phyloP scores from a whole-genome alignment of 92 coral and sea anemone species.

The Epizoanthus fatuus region DNA sequence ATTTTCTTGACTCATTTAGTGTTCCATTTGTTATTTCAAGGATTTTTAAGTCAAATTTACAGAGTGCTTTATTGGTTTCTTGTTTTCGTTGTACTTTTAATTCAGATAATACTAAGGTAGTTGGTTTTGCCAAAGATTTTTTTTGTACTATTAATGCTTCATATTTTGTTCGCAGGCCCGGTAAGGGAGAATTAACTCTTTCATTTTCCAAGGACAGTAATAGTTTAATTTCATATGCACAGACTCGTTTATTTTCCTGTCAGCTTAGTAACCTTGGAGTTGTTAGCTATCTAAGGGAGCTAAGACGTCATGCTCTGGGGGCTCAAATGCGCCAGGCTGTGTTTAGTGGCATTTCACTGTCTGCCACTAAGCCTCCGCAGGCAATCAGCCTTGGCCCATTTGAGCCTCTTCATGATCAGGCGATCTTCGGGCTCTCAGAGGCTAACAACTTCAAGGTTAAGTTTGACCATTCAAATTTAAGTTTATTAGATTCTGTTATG shows the following conservation, averaged over 20 bases:
- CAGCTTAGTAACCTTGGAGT: not conserved
- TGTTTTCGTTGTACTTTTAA: constrained; percentile 20
- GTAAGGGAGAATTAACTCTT: constrained; percentile 4
- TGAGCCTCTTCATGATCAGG: too few species aligned
- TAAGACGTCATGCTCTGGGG: too few species aligned
- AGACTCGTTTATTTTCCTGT: not conserved
- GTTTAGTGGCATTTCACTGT: too few species aligned
- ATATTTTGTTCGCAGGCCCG: constrained; percentile 3
- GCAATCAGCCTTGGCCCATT: too few species aligned
- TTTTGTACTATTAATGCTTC: constrained; percentile 1
- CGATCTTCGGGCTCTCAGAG: too few species aligned
- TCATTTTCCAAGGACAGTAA: not conserved
- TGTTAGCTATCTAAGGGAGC: not conserved
- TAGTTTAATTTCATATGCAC: too few species aligned
- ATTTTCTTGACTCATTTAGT: too few species aligned
- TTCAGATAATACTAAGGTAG: constrained; percentile 11
- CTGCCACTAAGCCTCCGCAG: too few species aligned
- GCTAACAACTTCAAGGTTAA: too few species aligned
- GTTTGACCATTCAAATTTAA: not conserved
- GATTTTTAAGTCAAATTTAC: not conserved
- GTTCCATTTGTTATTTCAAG: not conserved
- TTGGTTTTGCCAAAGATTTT: not conserved
- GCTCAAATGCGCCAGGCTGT: too few species aligned
- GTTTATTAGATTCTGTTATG: constrained; percentile 38
- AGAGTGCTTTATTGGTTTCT: constrained; percentile 1